Percentiles rank a stretch among this genome's conserved stretches.
These are phyloP conservation scores for Heterotis niloticus DNA, from an alignment of 2,113 vertebrate genomes.

Conservation along the genomic window DNA sequence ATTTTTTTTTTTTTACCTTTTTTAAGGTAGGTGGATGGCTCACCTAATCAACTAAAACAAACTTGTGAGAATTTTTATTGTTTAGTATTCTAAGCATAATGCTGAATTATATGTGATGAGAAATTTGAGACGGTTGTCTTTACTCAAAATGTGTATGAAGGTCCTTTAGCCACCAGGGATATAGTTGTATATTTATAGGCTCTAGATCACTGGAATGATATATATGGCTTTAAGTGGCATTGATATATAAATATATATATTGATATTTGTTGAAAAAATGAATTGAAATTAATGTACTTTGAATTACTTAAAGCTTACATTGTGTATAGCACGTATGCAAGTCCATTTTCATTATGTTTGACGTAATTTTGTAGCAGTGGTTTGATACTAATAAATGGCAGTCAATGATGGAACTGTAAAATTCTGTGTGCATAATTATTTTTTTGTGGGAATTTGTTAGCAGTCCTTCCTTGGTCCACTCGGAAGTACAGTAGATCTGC, in stretches of 20 bases:
- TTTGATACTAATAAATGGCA: constrained; percentile 76
- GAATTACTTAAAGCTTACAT: constrained; percentile 65
- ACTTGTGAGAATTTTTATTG: constrained; percentile 34
- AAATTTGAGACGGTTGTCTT: constrained; percentile 57
- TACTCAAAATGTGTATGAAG: constrained; percentile 59
- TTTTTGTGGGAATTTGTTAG: constrained; percentile 1
- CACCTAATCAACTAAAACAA: constrained; percentile 18
- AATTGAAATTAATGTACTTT: constrained; percentile 57
- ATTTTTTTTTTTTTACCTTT: constrained; percentile 24
- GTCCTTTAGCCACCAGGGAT: constrained; percentile 60
- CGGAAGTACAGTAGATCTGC: too few species aligned
- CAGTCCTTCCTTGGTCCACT: too few species aligned
- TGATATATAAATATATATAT: constrained; percentile 61
- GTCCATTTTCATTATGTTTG: constrained; percentile 68
- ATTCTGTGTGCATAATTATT: constrained; percentile 45
- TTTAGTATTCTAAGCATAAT: constrained; percentile 44
- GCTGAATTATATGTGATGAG: constrained; percentile 54
- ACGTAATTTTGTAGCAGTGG: constrained; percentile 73
- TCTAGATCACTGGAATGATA: constrained; percentile 69
- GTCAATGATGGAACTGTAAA: constrained; percentile 60
- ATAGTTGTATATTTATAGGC: constrained; percentile 67
- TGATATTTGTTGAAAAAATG: constrained; percentile 42
- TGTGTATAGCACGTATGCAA: constrained; percentile 71
- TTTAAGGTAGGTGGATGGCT: constrained; percentile 17
- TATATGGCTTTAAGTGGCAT: constrained; percentile 68